A percentile compares a stretch with the other conserved stretches of the same genome.
Evolutionary conservation across 2,797 vertebrate genomes (phyloP).

Genomic region (Alfaro cultratus): DNA sequence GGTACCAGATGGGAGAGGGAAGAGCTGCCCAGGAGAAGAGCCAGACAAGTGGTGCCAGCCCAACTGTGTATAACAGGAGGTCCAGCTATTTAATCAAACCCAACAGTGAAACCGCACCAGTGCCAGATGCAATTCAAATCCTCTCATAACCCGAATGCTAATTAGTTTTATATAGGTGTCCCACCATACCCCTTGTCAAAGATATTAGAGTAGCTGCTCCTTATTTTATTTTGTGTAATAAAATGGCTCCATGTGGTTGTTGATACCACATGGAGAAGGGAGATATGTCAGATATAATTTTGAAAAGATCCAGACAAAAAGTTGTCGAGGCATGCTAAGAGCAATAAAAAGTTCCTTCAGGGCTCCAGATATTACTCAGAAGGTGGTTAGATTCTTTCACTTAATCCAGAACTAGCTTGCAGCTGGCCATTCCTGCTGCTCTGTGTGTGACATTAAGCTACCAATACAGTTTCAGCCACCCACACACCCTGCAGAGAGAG

Average conservation of each 20-base stretch:
- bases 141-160: slow-evolving; percentile 75
- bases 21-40: slow-evolving; percentile 76
- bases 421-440: slow-evolving; percentile 30
- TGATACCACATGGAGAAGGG: slow-evolving; percentile 11
- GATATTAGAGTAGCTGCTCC: slow-evolving; percentile 49
- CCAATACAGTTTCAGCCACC: slow-evolving; percentile 23
- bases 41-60: slow-evolving; percentile 80
- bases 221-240: slow-evolving; percentile 45
- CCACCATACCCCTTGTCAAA: slow-evolving; percentile 56
- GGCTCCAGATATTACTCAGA: slow-evolving; percentile 14
- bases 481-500: slow-evolving; percentile 13
- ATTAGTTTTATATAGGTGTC: slow-evolving; percentile 77
- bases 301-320: slow-evolving; percentile 1
- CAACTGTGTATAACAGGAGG: slow-evolving; percentile 84
- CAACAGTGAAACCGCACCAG: slow-evolving; percentile 76
- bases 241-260: slow-evolving; percentile 11
- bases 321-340: slow-evolving; percentile 2
- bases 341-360: slow-evolving; percentile 12
- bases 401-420: slow-evolving; percentile 41
- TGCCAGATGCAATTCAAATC: slow-evolving; percentile 84
- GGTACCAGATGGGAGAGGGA: slow-evolving; percentile 80
- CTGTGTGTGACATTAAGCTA: slow-evolving; percentile 48
- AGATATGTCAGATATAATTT: slow-evolving; percentile 11
- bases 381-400: slow-evolving; percentile 30
- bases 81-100: slow-evolving; percentile 84